These are phyloP conservation scores for Mongoloraphidia duomilia DNA, from an alignment of 2,888 invertebrate genomes.

Conservation along the genomic window DNA sequence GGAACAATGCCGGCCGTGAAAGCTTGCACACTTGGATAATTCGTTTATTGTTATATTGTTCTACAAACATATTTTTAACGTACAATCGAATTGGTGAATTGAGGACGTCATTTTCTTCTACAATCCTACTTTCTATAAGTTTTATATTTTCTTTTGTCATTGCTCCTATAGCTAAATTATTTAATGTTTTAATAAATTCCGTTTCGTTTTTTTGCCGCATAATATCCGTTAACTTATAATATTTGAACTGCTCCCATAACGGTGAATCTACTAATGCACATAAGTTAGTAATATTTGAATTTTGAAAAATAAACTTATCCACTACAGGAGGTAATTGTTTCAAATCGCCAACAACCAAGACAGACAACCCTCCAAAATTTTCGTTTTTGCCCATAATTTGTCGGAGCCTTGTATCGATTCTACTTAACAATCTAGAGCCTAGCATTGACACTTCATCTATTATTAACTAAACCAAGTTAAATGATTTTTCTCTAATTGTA, in stretches of 20 bases:
- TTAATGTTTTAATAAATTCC: slow-evolving; percentile 16
- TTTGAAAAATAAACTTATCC: slow-evolving; percentile 15
- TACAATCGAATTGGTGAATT: background rate
- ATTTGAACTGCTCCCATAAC: slow-evolving; percentile 16
- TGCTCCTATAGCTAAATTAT: slow-evolving; percentile 15
- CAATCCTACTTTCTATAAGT: slow-evolving; percentile 11
- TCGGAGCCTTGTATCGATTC: slow-evolving; percentile 19
- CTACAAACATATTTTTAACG: background rate
- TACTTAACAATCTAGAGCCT: slow-evolving; percentile 15
- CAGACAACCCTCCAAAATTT: slow-evolving; percentile 21
- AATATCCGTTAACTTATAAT: slow-evolving; percentile 19
- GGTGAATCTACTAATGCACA: no score
- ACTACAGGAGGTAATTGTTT: slow-evolving; percentile 21
- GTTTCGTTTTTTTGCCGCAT: slow-evolving; percentile 20
- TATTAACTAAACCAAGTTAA: slow-evolving; percentile 17
- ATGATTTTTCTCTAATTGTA: slow-evolving; percentile 13
- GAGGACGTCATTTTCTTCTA: background rate
- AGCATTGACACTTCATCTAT: slow-evolving; percentile 25
- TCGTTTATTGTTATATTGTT: background rate
- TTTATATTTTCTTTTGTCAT: slow-evolving; percentile 15
- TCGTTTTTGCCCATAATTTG: slow-evolving; percentile 19
- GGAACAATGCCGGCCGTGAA: background rate
- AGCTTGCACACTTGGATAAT: background rate
- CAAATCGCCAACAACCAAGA: slow-evolving; percentile 23
- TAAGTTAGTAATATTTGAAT: no score